Evolutionary conservation across 2,888 invertebrate species (phyloP).

Genomic region (Acrobasis suavella): DNA sequence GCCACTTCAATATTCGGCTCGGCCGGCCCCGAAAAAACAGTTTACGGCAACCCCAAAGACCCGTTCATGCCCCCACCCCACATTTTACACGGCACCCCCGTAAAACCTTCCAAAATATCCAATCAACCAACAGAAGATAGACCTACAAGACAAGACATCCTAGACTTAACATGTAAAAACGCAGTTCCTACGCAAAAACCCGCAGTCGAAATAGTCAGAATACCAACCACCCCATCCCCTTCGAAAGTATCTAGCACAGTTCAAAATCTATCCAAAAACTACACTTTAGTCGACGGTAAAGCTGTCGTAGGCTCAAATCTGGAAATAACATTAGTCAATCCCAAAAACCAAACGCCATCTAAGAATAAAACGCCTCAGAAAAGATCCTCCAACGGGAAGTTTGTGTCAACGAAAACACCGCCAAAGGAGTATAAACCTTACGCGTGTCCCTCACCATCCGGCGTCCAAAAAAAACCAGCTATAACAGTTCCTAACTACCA

Average conservation of each 20-base stretch:
- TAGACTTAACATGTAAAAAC: conserved; percentile 84
- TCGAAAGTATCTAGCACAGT: conserved; percentile 62
- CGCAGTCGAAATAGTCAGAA: conserved; percentile 83
- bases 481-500: conserved; percentile 69
- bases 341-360: conserved; percentile 57
- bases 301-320: conserved; percentile 84
- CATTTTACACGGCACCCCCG: conserved; percentile 68
- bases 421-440: conserved; percentile 55
- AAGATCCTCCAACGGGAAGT: conserved; percentile 80
- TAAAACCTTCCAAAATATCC: conserved; percentile 43
- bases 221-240: conserved; percentile 60
- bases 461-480: conserved; percentile 45
- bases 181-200: conserved; percentile 52
- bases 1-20: conserved; percentile 85
- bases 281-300: conserved; percentile 67
- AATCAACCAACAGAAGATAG: conserved; percentile 51
- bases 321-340: conserved; percentile 87
- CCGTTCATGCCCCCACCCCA: conserved; percentile 82
- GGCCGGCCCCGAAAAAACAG: conserved; percentile 80
- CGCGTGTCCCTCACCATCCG: conserved; percentile 41
- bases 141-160: conserved; percentile 69
- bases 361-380: conserved; percentile 70
- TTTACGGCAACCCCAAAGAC: conserved; percentile 89
- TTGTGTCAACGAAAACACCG: conserved; percentile 72
- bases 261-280: conserved; percentile 74